Base-by-base conservation (phyloP, 1,140 invertebrate species). In the Drosophila ambigua region DNA sequence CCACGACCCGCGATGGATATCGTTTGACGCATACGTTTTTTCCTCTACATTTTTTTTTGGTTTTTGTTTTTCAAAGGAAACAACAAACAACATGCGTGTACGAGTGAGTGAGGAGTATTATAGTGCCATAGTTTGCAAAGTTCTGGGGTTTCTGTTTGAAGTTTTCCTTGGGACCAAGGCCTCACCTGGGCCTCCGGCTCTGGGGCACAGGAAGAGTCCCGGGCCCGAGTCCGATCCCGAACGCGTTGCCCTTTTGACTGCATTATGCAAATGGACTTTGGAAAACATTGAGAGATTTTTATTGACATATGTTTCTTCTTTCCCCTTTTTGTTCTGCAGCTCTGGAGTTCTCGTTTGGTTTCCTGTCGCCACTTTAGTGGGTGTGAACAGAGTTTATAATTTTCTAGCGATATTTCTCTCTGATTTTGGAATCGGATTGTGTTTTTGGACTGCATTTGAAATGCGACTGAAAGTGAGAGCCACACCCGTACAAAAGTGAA, bases 191-290 rank as follows among this genome's bases (percentile, higher is more conserved):
- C 51, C 46, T 43, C 24, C 20, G 53, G 24, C 41, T 57, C 45
- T 51, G 41, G 53, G 59, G 76, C 60, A 75, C 64, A 79, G 74
- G 57, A 62, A 64, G 58, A 65, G 49, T 8, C 23, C 28, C 31
- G 31, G 6, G 28, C 6, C 28, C 7, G 7, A 28, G 6, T 2
- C 7, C 28, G 7, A 31, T 9, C 31, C 31, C 63, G 64, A 43
- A 66, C 60, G 72, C 72, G 72, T 87, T 87, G 84, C 83, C 83
- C 83, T 88, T 88, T 88, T 88, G 83, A 88, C 83, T 88, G 83
- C 83, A 88, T 88, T 88, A 88, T 88, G 83, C 79, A 88, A 88
- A 88, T 88, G 79, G 60, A 55, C 53, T 63, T 68, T 75, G 61
- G 62, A 82, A 69, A 78, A 39, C 35, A 39, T 39, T 39, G 35